phyloP scores from a whole-genome alignment of 2,113 vertebrate species.

The Puma concolor region DNA sequence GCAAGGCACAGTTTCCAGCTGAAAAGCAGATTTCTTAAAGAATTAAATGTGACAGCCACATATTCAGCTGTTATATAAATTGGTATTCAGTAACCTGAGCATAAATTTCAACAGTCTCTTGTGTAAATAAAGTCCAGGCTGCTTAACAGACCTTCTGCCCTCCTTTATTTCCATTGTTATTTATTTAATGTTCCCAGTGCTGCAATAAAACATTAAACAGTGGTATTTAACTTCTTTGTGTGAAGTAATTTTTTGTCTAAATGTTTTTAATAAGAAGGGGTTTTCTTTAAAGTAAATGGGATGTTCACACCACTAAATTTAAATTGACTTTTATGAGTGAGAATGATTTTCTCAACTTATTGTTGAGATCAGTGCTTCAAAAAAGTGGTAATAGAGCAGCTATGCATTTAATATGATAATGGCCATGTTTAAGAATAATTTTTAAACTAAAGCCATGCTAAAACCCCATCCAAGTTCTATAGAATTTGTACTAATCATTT shows the following conservation, averaged over 20 bases:
- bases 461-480: slow-evolving; percentile 34
- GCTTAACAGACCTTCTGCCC: not conserved
- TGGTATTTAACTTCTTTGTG: slow-evolving; percentile 31
- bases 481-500: slow-evolving; percentile 12
- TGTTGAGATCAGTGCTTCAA: slow-evolving; percentile 22
- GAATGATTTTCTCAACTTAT: slow-evolving; percentile 41
- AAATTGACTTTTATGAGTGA: slow-evolving; percentile 45
- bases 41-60: not conserved
- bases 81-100: not conserved
- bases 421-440: not conserved
- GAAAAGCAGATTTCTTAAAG: not conserved
- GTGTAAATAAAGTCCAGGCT: slow-evolving; percentile 26
- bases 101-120: slow-evolving; percentile 41
- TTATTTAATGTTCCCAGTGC: slow-evolving; percentile 27
- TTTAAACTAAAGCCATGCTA: not conserved
- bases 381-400: not conserved
- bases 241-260: slow-evolving; percentile 53
- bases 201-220: slow-evolving; percentile 19
- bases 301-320: slow-evolving; percentile 23
- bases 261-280: not conserved
- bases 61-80: slow-evolving; percentile 19
- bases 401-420: slow-evolving; percentile 18
- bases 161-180: slow-evolving; percentile 29
- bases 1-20: not conserved
- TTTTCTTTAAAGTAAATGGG: slow-evolving; percentile 54